A percentile compares a stretch with the other conserved stretches of the same genome.
Evolutionary conservation across 2,888 invertebrate species (phyloP).

Genomic region (Erannis defoliaria): DNA sequence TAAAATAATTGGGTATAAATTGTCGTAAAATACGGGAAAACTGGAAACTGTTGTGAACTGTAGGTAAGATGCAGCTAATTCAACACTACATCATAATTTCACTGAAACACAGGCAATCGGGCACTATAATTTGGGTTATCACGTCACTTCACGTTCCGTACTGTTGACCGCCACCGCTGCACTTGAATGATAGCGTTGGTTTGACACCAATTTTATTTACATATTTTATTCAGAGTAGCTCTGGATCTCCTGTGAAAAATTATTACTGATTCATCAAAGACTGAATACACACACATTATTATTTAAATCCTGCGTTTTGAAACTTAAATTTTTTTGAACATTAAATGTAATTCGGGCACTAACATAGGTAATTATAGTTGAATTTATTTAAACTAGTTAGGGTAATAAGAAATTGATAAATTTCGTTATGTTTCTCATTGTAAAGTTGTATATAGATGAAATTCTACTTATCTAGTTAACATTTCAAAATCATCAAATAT

Average conservation of each 20-base stretch:
- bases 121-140: too few relatives aligned
- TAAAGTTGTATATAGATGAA: slow-evolving; percentile 59
- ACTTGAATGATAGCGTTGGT: not conserved
- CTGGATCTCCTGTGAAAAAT: not conserved
- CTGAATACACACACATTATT: slow-evolving; percentile 11
- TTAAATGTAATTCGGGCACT: slow-evolving; percentile 31
- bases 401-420: slow-evolving; percentile 53
- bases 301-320: not conserved
- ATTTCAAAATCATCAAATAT: slow-evolving; percentile 55
- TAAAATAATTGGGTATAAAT: too few relatives aligned
- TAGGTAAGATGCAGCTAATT: too few relatives aligned
- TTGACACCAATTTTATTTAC: not conserved
- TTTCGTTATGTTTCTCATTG: slow-evolving; percentile 54
- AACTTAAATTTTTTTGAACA: not conserved
- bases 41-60: too few relatives aligned
- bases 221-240: not conserved
- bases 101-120: too few relatives aligned
- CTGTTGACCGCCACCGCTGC: not conserved
- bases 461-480: slow-evolving; percentile 50
- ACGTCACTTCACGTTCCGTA: too few relatives aligned
- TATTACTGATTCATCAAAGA: slow-evolving; percentile 14
- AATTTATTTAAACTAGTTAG: slow-evolving; percentile 56
- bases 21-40: too few relatives aligned
- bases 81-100: too few relatives aligned
- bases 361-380: slow-evolving; percentile 37